phyloP scores from a whole-genome alignment of 2,113 vertebrate species.

The Neogale vison region DNA sequence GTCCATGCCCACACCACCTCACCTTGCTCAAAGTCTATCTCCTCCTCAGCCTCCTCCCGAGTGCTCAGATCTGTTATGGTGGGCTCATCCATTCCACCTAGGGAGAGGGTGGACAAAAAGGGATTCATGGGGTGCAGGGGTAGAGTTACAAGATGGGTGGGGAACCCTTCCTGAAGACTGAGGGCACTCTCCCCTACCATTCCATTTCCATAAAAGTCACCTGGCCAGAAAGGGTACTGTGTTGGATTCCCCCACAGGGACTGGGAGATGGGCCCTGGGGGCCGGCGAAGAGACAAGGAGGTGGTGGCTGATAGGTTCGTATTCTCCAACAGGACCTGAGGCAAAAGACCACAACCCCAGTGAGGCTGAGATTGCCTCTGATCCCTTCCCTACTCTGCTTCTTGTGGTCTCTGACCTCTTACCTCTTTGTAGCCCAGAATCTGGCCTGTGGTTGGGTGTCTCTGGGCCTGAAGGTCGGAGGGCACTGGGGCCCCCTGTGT shows the following conservation, averaged over 20 bases:
- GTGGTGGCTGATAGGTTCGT: slow-evolving; percentile 91
- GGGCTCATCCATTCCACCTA: slow-evolving; percentile 94
- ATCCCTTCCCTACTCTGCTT: neutral
- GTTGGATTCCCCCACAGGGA: slow-evolving; percentile 92
- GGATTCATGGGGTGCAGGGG: neutral
- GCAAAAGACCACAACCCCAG: neutral
- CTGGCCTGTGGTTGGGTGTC: slow-evolving; percentile 93
- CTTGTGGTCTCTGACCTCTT: neutral
- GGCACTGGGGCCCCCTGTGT: slow-evolving; percentile 85
- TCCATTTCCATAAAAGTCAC: slow-evolving; percentile 73
- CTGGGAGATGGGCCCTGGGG: slow-evolving; percentile 89
- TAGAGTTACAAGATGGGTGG: neutral
- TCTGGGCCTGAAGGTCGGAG: slow-evolving; percentile 90
- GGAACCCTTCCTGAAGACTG: neutral
- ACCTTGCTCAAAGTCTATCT: slow-evolving; percentile 93
- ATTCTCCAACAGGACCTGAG: slow-evolving; percentile 89
- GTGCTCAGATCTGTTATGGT: slow-evolving; percentile 89
- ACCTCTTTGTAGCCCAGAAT: slow-evolving; percentile 93
- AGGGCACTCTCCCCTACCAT: neutral
- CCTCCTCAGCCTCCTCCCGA: slow-evolving; percentile 87
- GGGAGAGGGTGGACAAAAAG: neutral
- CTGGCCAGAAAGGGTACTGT: slow-evolving; percentile 93
- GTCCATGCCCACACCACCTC: neutral
- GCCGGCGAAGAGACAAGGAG: slow-evolving; percentile 91
- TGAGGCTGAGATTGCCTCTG: neutral